Base-by-base conservation (phyloP, 2,797 vertebrate genomes). In the Cyclopterus lumpus region DNA sequence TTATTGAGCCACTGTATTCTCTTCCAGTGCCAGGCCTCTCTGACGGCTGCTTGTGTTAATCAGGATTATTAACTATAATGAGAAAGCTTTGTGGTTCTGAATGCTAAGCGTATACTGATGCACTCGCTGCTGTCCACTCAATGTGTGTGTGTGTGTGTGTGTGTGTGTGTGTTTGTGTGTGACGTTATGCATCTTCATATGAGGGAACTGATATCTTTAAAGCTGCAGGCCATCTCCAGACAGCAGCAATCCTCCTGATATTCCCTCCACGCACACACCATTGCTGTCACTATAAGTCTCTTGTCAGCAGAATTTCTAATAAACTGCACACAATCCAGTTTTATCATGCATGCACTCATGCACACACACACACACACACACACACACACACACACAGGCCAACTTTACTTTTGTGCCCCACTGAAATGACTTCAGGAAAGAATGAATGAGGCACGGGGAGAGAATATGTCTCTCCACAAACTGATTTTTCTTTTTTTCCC, bases 281-380 rank as follows among this genome's bases (percentile, higher is more conserved):
- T 85, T 86, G 82, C 86, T 86, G 80, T 88, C 83, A 72, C 81
- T 73, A 69, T 80, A 81, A 86, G 89, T 86, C 91, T 83, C 81
- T 24, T 91, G 92, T 93, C 94, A 92, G 94, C 92, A 92, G 91
- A 95, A 93, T 94, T 89, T 92, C 74, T 88, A 94, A 92, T 92
- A 88, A 89, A 87, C 77, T 82, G 66, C 81, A 90, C 84, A 81
- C 89, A 93, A 89, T 61, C 76, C 53, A 38, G 77, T 89, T 91
- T 49, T 86, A 76, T 83, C 89, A 86, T 88, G 64, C 86, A 82
- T 78, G 74, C 81, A 68, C 62, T n/a, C 72, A 76, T n/a, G n/a
- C 82, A 67, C 16, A 48, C 48, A 65, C 36, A 55, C 65, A 69
- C 53, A 63, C 51, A 80, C 49, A 46, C 72, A 67, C 75, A 75